A percentile compares a stretch with the other conserved stretches of the same genome.
Conservation (phyloP, 2,888 invertebrate genomes). For the Elegia similella region DNA sequence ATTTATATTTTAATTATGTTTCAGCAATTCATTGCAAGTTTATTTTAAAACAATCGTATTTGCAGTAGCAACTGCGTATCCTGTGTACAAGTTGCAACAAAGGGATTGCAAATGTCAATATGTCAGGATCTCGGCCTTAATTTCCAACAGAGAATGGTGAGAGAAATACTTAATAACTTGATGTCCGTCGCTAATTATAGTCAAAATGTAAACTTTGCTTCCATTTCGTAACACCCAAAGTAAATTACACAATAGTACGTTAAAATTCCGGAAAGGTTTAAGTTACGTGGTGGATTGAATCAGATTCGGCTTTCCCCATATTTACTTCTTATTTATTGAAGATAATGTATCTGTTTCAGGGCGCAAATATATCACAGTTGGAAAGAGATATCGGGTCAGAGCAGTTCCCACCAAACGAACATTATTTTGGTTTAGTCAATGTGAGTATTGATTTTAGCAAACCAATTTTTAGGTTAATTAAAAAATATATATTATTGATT, state of each 20-base stretch:
- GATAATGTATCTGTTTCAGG: slow-evolving; percentile 80
- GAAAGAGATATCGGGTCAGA: slow-evolving; percentile 99
- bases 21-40: slow-evolving; percentile 44
- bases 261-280: background rate
- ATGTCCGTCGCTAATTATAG: slow-evolving; percentile 36
- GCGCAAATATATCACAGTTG: slow-evolving; percentile 99
- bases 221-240: slow-evolving; percentile 12
- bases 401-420: slow-evolving; percentile 98
- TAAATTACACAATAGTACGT: background rate
- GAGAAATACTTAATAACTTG: slow-evolving; percentile 46
- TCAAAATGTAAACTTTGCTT: slow-evolving; percentile 21
- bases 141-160: slow-evolving; percentile 81
- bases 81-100: slow-evolving; percentile 57
- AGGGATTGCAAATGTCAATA: slow-evolving; percentile 81
- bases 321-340: background rate
- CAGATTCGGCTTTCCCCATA: slow-evolving; percentile 34
- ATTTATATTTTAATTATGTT: slow-evolving; percentile 59
- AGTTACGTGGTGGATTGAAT: slow-evolving; percentile 19
- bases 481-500: background rate
- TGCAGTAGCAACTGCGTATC: slow-evolving; percentile 48
- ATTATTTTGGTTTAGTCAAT: slow-evolving; percentile 99
- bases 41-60: slow-evolving; percentile 43
- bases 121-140: slow-evolving; percentile 82
- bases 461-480: slow-evolving; percentile 16
- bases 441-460: slow-evolving; percentile 82